Conservation (phyloP, 2,888 invertebrate genomes). For the Brachylomia viminalis region DNA sequence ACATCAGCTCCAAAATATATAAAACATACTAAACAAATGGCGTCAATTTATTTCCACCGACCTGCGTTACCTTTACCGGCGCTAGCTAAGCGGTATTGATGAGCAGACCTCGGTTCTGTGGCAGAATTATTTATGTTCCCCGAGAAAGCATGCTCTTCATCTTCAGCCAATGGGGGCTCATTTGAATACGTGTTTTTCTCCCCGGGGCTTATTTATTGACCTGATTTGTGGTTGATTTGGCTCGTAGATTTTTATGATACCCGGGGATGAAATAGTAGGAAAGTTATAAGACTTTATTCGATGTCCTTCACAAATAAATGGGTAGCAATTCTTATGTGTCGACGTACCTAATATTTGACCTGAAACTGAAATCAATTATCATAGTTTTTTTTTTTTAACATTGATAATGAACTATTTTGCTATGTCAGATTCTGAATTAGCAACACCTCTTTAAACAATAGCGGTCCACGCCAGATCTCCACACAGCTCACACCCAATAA, state of each 20-base stretch:
- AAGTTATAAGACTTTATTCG: conserved; percentile 36
- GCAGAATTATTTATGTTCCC: conserved; percentile 54
- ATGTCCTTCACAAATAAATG: conserved; percentile 12
- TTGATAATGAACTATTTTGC: neutral
- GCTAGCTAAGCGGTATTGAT: conserved; percentile 56
- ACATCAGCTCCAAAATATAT: conserved; percentile 42
- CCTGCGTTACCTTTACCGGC: conserved; percentile 22
- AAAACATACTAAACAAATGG: conserved; percentile 52
- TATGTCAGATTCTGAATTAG: neutral
- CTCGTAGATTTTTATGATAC: conserved; percentile 49
- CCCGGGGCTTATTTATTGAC: conserved; percentile 48
- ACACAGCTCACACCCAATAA: neutral
- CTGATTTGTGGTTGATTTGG: conserved; percentile 53
- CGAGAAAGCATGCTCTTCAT: conserved; percentile 56
- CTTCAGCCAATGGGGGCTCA: conserved; percentile 53
- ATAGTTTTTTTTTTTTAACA: neutral
- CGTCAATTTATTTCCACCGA: conserved; percentile 45
- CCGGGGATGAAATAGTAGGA: conserved; percentile 40
- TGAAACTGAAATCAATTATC: neutral
- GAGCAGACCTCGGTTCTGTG: conserved; percentile 36
- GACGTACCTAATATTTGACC: neutral
- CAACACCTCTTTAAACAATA: neutral
- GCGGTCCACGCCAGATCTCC: neutral
- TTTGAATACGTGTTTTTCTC: conserved; percentile 63
- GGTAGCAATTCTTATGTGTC: neutral